These are phyloP conservation scores for Takifugu ocellatus DNA, from an alignment of 2,797 vertebrate genomes.

Conservation along the genomic window DNA sequence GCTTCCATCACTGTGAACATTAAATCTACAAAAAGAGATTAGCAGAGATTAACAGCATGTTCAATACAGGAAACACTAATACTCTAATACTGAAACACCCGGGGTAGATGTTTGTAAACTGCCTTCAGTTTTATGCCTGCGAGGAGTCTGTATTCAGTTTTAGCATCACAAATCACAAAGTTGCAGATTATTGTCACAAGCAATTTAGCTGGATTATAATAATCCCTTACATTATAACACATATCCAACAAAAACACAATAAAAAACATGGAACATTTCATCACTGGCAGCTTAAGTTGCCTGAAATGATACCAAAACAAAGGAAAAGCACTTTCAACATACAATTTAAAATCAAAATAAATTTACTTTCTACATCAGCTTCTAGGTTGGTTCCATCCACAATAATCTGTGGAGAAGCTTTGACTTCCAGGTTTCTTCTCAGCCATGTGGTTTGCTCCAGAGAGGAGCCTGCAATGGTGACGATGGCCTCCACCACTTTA, in stretches of 20 bases:
- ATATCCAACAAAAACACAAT: slow-evolving; percentile 8
- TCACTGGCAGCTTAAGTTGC: background rate
- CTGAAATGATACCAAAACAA: background rate
- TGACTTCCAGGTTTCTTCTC: slow-evolving; percentile 95
- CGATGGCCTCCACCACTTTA: slow-evolving; percentile 96
- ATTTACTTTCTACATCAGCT: slow-evolving; percentile 90
- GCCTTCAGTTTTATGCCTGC: too few species aligned
- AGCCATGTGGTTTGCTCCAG: slow-evolving; percentile 98
- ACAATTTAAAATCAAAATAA: background rate
- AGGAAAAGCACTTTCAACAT: background rate
- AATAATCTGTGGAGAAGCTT: slow-evolving; percentile 93
- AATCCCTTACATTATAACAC: slow-evolving; percentile 11
- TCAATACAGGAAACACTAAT: slow-evolving; percentile 7
- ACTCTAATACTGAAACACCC: slow-evolving; percentile 18
- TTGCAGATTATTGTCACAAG: slow-evolving; percentile 1
- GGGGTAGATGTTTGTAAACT: too few species aligned
- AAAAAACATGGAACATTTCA: background rate
- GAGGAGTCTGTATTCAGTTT: background rate
- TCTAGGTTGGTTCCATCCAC: slow-evolving; percentile 90
- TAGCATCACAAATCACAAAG: background rate
- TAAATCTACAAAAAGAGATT: slow-evolving; percentile 83
- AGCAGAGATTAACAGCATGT: slow-evolving; percentile 38
- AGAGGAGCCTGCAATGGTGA: slow-evolving; percentile 93
- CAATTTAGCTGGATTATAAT: slow-evolving; percentile 16
- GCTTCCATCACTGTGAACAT: slow-evolving; percentile 94